Percentiles rank a stretch among this genome's conserved stretches.
phyloP scores from a whole-genome alignment of 2,888 invertebrate genomes.

The Amiota communis region DNA sequence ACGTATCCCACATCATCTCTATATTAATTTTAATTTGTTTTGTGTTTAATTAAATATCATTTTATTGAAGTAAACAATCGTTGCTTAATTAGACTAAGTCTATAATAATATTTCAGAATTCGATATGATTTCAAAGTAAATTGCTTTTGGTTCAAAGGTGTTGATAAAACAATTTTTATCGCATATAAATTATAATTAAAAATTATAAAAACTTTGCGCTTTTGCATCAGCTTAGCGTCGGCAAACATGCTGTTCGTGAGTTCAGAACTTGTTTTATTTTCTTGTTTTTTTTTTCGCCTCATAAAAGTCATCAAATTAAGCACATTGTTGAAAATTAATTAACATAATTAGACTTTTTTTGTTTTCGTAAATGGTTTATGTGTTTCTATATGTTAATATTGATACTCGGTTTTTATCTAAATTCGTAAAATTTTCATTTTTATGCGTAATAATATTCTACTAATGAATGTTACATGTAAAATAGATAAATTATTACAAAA shows the following conservation, averaged over 20 bases:
- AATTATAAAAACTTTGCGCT: constrained; percentile 27
- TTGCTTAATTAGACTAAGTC: constrained; percentile 48
- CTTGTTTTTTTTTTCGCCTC: constrained; percentile 52
- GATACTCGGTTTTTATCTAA: not conserved
- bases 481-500: no score
- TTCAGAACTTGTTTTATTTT: not conserved
- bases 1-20: no score
- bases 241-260: constrained; percentile 25
- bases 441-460: no score
- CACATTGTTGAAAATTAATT: constrained; percentile 56
- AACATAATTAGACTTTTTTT: constrained; percentile 61
- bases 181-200: constrained; percentile 41
- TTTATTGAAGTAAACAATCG: constrained; percentile 41
- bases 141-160: no score
- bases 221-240: constrained; percentile 8
- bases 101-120: no score
- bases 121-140: no score
- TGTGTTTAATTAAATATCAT: constrained; percentile 1
- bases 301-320: constrained; percentile 59
- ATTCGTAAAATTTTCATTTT: no score
- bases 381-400: constrained; percentile 29
- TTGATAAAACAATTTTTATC: no score
- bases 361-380: constrained; percentile 36
- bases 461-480: no score
- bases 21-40: no score